Conservation (phyloP, 1,140 invertebrate genomes). For the Drosophila nasuta region DNA sequence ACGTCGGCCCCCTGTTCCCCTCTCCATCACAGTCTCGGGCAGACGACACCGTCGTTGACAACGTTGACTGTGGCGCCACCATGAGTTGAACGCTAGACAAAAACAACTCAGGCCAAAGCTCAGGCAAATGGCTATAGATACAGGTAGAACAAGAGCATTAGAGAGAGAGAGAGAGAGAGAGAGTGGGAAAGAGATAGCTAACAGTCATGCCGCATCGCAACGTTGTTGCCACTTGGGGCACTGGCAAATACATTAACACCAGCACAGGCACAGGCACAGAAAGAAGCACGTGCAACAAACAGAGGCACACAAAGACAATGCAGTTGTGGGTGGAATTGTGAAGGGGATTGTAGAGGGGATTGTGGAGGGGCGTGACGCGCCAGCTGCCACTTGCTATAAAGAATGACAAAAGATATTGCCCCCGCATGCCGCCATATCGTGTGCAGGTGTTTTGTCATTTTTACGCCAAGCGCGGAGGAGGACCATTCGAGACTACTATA, state of each 20-base stretch:
- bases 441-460: slow-evolving; percentile 81
- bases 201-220: background rate
- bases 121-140: background rate
- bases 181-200: too few relatives aligned
- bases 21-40: background rate
- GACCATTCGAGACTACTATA: slow-evolving; percentile 32
- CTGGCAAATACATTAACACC: slow-evolving; percentile 68
- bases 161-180: too few relatives aligned
- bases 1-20: slow-evolving; percentile 45
- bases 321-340: slow-evolving; percentile 9
- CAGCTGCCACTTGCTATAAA: slow-evolving; percentile 42
- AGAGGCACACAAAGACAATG: slow-evolving; percentile 42
- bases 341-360: too few relatives aligned
- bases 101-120: slow-evolving; percentile 28
- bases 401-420: slow-evolving; percentile 42
- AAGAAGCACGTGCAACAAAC: slow-evolving; percentile 41
- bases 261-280: slow-evolving; percentile 14
- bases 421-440: slow-evolving; percentile 16
- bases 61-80: slow-evolving; percentile 25
- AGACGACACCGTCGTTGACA: slow-evolving; percentile 40
- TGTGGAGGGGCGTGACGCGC: slow-evolving; percentile 22
- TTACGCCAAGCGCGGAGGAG: slow-evolving; percentile 41
- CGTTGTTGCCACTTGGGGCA: slow-evolving; percentile 56
- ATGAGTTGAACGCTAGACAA: slow-evolving; percentile 39
- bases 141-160: background rate